A percentile compares a stretch with the other conserved stretches of the same genome.
Conservation (phyloP, 2,888 invertebrate species). For the Alloscopus bannaensis region DNA sequence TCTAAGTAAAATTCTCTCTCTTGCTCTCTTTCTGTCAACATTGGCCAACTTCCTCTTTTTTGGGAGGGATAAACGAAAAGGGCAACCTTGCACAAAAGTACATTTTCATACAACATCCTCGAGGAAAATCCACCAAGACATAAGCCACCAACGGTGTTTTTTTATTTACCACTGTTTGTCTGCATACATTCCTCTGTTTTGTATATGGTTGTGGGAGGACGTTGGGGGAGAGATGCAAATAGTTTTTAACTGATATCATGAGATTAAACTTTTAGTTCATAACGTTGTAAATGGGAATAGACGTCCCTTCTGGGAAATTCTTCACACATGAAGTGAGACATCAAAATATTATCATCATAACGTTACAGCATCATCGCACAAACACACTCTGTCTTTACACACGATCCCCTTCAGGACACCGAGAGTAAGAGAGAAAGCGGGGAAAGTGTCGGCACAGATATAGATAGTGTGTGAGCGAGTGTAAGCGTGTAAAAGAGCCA, state of each 20-base stretch:
- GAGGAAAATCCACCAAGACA: conserved; percentile 59
- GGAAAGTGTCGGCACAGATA: background rate
- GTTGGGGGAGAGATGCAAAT: conserved; percentile 34
- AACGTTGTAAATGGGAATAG: conserved; percentile 44
- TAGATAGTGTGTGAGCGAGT: background rate
- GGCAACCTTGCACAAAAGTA: no score
- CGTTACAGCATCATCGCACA: conserved; percentile 37
- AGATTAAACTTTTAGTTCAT: conserved; percentile 53
- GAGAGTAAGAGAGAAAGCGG: background rate
- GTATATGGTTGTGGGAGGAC: no score
- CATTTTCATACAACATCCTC: conserved; percentile 35
- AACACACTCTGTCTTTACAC: conserved; percentile 5
- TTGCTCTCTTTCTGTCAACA: background rate
- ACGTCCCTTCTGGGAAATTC: conserved; percentile 56
- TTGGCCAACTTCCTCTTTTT: background rate
- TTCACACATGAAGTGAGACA: conserved; percentile 54
- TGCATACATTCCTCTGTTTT: no score
- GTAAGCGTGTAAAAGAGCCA: background rate
- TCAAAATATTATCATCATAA: conserved; percentile 58
- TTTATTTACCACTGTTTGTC: no score
- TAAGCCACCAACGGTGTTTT: no score
- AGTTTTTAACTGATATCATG: conserved; percentile 60
- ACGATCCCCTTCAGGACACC: background rate
- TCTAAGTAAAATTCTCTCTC: background rate
- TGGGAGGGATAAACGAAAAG: no score